A percentile compares a stretch with the other conserved stretches of the same genome.
Evolutionary conservation across 2,888 invertebrate genomes (phyloP).

Genomic region (Iselma pallidipennis): DNA sequence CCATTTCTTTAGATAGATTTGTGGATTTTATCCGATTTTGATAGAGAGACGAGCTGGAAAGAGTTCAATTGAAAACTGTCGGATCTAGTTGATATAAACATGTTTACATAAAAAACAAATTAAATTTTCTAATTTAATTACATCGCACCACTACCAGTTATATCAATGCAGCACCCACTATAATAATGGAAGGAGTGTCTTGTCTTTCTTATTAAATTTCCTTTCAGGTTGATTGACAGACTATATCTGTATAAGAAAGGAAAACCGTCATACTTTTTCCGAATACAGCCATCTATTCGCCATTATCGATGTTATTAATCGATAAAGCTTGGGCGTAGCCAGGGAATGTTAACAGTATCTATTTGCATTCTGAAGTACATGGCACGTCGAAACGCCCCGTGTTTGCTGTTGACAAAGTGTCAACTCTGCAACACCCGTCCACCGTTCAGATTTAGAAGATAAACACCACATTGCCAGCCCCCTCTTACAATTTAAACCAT

Average conservation of each 20-base stretch:
- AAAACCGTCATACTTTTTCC: slow-evolving; percentile 14
- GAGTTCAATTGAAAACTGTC: not conserved
- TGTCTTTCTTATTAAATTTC: slow-evolving; percentile 13
- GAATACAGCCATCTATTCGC: slow-evolving; percentile 24
- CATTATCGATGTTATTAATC: slow-evolving; percentile 41
- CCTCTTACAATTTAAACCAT: slow-evolving; percentile 13
- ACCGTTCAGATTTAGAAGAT: slow-evolving; percentile 43
- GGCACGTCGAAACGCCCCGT: slow-evolving; percentile 41
- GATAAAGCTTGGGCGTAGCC: slow-evolving; percentile 45
- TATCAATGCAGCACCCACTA: slow-evolving; percentile 4
- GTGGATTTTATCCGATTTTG: not conserved
- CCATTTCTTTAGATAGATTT: not conserved
- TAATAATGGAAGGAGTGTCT: slow-evolving; percentile 16
- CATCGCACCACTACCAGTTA: slow-evolving; percentile 8
- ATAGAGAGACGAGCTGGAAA: not conserved
- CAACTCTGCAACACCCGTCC: slow-evolving; percentile 39
- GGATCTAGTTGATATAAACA: slow-evolving; percentile 2
- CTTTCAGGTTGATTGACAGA: slow-evolving; percentile 28
- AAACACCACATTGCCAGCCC: slow-evolving; percentile 31
- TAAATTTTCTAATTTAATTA: slow-evolving; percentile 19
- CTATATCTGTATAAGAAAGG: slow-evolving; percentile 23
- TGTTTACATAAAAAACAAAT: slow-evolving; percentile 19
- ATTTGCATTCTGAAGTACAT: slow-evolving; percentile 49
- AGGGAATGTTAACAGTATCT: slow-evolving; percentile 47
- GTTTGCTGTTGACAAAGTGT: slow-evolving; percentile 49